These are phyloP conservation scores for Hydraecia micacea DNA, from an alignment of 2,888 invertebrate species.

Conservation along the genomic window DNA sequence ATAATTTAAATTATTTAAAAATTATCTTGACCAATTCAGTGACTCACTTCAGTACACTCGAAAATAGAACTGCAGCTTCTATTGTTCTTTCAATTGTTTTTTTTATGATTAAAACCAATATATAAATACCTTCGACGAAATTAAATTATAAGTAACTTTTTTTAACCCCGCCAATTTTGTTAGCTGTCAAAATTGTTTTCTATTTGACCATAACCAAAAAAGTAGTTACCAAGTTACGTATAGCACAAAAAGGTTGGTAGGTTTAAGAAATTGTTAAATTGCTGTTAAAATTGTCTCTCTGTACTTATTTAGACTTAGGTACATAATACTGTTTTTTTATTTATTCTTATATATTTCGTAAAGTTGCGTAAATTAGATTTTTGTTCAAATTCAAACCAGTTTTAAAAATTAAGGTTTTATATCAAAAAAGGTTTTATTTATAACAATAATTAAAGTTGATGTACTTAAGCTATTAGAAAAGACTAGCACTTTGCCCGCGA, in stretches of 20 bases:
- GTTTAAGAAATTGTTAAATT: too few species aligned
- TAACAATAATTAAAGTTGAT: not conserved
- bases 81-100: not conserved
- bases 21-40: not conserved
- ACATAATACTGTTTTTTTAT: not conserved
- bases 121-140: not conserved
- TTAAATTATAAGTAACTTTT: not conserved
- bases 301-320: not conserved
- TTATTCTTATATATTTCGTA: not conserved
- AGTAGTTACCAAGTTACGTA: not conserved
- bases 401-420: not conserved
- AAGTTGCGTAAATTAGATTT: not conserved
- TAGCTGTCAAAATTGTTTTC: not conserved
- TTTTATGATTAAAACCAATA: not conserved
- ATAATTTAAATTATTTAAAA: too few species aligned
- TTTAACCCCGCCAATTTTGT: not conserved
- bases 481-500: too few species aligned
- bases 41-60: not conserved
- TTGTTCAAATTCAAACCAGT: conserved; percentile 1
- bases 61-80: not conserved
- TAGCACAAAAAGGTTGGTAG: not conserved
- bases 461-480: too few species aligned
- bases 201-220: not conserved
- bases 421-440: not conserved
- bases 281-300: not conserved